Conservation (phyloP, 2,113 vertebrate genomes). For the Macrotus californicus region DNA sequence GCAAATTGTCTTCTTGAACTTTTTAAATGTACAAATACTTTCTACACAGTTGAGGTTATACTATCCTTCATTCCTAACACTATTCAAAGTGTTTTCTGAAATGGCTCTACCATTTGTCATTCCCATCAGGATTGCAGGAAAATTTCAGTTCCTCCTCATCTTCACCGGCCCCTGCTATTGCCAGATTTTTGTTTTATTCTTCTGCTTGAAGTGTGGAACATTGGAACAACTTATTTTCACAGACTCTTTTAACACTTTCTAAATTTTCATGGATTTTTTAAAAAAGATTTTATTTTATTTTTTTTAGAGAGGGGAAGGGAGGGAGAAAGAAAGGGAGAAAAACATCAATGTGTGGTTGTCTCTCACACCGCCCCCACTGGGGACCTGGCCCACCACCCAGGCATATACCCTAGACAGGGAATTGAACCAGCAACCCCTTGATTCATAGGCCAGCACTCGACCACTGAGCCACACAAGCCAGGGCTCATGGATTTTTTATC, state of each 20-base stretch:
- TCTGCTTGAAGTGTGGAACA: not conserved
- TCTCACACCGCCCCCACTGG: too few species aligned
- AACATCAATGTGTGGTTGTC: too few species aligned
- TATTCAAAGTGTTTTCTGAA: not conserved
- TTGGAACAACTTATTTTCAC: not conserved
- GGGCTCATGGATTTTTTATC: not conserved
- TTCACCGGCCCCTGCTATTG: not conserved
- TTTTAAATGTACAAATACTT: not conserved
- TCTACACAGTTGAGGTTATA: not conserved
- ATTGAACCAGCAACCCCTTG: too few species aligned
- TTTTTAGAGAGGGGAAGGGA: too few species aligned
- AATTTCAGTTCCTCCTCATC: not conserved
- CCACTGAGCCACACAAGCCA: too few species aligned
- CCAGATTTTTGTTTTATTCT: not conserved
- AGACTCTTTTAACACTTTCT: not conserved
- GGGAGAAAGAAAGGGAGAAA: too few species aligned
- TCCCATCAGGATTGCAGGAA: not conserved
- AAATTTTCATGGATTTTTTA: not conserved
- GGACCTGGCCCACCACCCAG: too few species aligned
- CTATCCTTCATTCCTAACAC: constrained; percentile 1
- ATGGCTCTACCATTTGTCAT: not conserved
- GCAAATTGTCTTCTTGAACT: not conserved
- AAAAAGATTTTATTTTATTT: too few species aligned
- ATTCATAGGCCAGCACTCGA: too few species aligned
- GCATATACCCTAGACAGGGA: too few species aligned